Base-by-base conservation (phyloP, 1,140 invertebrate species). In the Cydia amplana region DNA sequence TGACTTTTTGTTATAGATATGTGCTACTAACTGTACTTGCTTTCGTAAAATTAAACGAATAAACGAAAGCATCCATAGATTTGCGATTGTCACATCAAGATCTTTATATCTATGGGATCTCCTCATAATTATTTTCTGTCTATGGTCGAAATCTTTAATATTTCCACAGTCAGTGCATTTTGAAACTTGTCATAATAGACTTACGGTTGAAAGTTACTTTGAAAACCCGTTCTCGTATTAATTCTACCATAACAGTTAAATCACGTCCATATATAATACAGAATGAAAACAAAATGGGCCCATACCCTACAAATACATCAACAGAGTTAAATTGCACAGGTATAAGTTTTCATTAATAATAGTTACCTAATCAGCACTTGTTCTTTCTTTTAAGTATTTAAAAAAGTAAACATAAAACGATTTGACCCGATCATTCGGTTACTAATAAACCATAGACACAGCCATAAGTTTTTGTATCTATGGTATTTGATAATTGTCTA, bases 41-140 rank as follows among this genome's bases (percentile, higher is more conserved):
- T 49, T 49, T 51, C 49, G n/a, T 51, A 51, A 51, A 51, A 18
- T 18, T 51, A n/a, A 6, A 46, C n/a, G 4, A 51, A 51, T 18
- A 18, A 51, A n/a, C 16, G 49, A 10, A 51, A 51, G n/a, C 46
- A 49, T 51, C 49, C 49, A 51, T 51, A 51, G n/a, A 51, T 51
- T 18, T 16, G 16, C 5, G n/a, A n/a, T 7, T 51, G 49, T 51
- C n/a, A 51, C 49, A 51, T 51, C 49, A 51, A 51, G 49, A 51
- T 51, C n/a, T 51, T 51, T 51, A 51, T 51, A 51, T 51, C 49
- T 51, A 51, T 51, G n/a, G n/a, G 18, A 51, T n/a, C n/a, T 51
- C 6, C 1, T 51, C 49, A 51, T n/a, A 16, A 49, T 16, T 49
- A 40, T 40, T 40, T 40, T 18, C 12, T 51, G n/a, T 18, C 49